A percentile compares a stretch with the other conserved stretches of the same genome.
These are phyloP conservation scores for Ormyrus rosae DNA, from an alignment of 2,888 invertebrate genomes.

Conservation along the genomic window DNA sequence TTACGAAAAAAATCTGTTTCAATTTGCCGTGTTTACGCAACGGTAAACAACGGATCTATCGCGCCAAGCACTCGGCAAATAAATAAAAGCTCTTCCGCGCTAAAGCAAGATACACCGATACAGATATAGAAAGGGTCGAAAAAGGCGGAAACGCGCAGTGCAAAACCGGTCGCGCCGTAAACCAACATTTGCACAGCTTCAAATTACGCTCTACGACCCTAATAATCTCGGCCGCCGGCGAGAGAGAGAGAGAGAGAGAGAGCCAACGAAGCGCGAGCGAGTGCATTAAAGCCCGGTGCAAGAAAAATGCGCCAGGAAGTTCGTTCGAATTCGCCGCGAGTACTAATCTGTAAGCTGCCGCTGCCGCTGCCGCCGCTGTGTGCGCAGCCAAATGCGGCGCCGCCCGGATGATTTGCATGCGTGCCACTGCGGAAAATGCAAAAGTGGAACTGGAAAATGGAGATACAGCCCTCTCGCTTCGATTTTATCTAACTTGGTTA, in stretches of 20 bases:
- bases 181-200: conserved; percentile 4
- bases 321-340: background rate
- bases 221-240: conserved; percentile 11
- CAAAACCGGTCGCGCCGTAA: background rate
- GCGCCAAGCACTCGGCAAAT: conserved; percentile 23
- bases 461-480: background rate
- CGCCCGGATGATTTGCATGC: conserved; percentile 57
- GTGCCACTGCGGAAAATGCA: conserved; percentile 47
- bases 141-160: background rate
- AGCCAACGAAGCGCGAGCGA: background rate
- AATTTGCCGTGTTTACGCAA: conserved; percentile 31
- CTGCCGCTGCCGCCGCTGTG: background rate
- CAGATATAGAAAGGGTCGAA: background rate
- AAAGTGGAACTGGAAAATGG: conserved; percentile 17
- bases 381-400: background rate
- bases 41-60: conserved; percentile 35
- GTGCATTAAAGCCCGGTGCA: too few species aligned
- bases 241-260: too few species aligned
- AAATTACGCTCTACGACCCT: conserved; percentile 18
- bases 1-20: conserved; percentile 23
- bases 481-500: conserved; percentile 21
- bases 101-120: background rate
- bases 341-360: background rate
- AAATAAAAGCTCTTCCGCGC: conserved; percentile 18
- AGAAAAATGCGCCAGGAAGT: conserved; percentile 7